phyloP scores from a whole-genome alignment of 2,797 vertebrate species.

The Xyrichtys novacula region DNA sequence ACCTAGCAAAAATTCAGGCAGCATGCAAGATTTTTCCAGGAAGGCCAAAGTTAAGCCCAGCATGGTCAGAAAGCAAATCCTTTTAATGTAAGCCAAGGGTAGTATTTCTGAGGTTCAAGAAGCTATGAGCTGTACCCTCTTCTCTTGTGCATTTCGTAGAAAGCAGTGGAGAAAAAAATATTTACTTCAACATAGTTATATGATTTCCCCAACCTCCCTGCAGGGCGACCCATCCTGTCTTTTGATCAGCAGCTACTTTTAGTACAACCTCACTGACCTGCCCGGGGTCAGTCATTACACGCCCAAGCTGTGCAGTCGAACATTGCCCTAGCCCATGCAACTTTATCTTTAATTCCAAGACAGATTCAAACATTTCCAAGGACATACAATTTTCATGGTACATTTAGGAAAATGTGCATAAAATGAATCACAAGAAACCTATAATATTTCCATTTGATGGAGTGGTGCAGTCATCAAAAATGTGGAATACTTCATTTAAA shows the following conservation, averaged over 20 bases:
- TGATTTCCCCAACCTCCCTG: background rate
- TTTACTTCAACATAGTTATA: background rate
- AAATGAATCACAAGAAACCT: slow-evolving; percentile 6
- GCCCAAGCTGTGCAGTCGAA: background rate
- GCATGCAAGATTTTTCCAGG: background rate
- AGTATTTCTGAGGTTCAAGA: slow-evolving; percentile 11
- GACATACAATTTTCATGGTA: background rate
- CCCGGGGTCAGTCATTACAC: background rate
- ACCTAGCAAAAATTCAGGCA: background rate
- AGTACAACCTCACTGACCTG: slow-evolving; percentile 9
- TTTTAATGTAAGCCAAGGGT: background rate
- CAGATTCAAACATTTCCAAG: background rate
- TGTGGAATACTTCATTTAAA: background rate
- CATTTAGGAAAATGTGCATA: background rate
- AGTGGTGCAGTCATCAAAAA: slow-evolving; percentile 5
- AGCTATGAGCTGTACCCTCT: background rate
- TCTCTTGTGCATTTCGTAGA: background rate
- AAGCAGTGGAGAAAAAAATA: background rate
- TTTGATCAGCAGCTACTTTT: background rate
- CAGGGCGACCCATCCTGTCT: background rate
- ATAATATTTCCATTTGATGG: slow-evolving; percentile 26
- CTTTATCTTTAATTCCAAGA: background rate
- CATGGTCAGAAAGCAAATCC: background rate
- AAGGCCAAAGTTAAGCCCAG: background rate
- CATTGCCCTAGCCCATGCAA: slow-evolving; percentile 5